Conservation (phyloP, 2,797 vertebrate species). For the Leptatherina wallacei region DNA sequence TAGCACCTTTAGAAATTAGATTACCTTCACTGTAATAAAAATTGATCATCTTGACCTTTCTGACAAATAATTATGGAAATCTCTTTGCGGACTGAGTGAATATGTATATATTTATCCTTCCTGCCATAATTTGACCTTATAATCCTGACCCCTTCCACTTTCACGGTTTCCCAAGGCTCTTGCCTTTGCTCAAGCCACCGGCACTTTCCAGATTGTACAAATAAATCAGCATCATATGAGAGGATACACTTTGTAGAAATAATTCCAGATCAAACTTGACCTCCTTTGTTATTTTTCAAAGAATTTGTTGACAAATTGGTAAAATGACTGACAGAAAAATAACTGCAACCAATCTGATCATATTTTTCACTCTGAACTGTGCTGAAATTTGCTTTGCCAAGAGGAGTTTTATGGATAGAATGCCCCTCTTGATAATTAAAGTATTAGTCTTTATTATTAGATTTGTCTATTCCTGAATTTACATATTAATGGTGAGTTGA, state of each 20-base stretch:
- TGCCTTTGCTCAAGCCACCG: background rate
- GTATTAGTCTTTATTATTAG: too few species aligned
- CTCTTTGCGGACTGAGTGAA: conserved; percentile 1
- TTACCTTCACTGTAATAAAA: background rate
- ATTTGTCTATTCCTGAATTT: too few species aligned
- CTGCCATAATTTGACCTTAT: conserved; percentile 16
- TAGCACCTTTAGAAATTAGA: conserved; percentile 6
- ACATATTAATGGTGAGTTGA: too few species aligned
- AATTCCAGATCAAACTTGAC: background rate
- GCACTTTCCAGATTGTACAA: background rate
- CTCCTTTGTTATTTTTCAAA: too few species aligned
- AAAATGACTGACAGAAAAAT: background rate
- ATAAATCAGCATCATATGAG: background rate
- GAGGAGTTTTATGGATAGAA: too few species aligned
- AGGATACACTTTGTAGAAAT: too few species aligned
- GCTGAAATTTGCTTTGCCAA: too few species aligned
- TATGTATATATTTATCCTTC: conserved; percentile 1
- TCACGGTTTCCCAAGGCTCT: background rate
- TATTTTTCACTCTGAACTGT: too few species aligned
- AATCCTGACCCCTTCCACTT: conserved; percentile 22
- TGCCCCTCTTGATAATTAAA: too few species aligned
- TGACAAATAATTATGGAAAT: conserved; percentile 11
- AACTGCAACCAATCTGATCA: background rate
- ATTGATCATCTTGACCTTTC: conserved; percentile 14
- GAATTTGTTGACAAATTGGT: too few species aligned